Evolutionary conservation across 2,797 vertebrate genomes (phyloP).

Genomic region (Acropternis orthonyx): DNA sequence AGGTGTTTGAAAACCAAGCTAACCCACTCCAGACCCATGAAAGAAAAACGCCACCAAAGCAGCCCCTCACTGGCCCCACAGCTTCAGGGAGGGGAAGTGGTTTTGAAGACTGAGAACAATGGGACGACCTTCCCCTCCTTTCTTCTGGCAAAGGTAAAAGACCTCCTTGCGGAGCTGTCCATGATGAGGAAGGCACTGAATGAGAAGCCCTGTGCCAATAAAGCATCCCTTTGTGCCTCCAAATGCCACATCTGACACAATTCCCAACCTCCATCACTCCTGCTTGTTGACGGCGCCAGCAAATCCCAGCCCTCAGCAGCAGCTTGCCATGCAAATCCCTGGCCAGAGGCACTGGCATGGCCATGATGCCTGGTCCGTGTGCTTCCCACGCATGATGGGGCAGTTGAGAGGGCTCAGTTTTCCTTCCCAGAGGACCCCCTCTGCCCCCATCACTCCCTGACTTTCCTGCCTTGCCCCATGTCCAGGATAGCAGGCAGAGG

Average conservation of each 20-base stretch:
- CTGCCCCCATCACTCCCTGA: neutral
- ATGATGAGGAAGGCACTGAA: neutral
- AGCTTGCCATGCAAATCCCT: neutral
- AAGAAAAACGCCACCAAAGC: neutral
- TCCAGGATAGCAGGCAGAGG: neutral
- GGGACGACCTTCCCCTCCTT: neutral
- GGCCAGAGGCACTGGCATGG: fast-evolving
- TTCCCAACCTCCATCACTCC: neutral
- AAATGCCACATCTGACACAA: fast-evolving
- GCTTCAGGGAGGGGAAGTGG: neutral
- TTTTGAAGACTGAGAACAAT: neutral
- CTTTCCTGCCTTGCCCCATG: neutral
- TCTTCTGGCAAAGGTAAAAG: neutral
- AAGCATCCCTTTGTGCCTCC: neutral
- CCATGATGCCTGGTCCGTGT: fast-evolving
- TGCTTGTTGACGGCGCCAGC: neutral
- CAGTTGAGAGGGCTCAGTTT: fast-evolving
- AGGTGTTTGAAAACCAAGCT: neutral
- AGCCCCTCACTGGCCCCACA: neutral
- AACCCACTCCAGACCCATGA: neutral
- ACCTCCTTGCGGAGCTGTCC: neutral
- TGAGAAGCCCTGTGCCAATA: neutral
- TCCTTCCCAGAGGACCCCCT: neutral
- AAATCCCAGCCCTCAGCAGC: neutral
- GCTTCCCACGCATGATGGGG: fast-evolving